Conservation (phyloP, 1,140 invertebrate genomes). For the Rhopalosiphum padi region DNA sequence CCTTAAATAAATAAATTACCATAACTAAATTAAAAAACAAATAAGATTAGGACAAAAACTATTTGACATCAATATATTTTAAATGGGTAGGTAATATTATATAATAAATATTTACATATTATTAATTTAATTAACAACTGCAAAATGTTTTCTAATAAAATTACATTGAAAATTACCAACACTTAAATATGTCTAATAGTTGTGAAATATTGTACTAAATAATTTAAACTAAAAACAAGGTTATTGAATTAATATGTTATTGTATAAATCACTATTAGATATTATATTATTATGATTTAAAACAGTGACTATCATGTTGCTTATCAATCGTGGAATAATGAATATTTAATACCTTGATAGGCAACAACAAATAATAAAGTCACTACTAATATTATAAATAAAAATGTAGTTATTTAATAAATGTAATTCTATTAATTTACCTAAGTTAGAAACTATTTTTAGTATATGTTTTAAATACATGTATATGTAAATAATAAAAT, state of each 20-base stretch:
- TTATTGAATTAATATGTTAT: background rate
- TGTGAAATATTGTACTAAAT: background rate
- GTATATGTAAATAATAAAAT: too few relatives aligned
- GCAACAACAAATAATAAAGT: background rate
- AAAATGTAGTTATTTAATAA: too few relatives aligned
- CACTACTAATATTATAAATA: background rate
- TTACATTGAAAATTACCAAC: background rate
- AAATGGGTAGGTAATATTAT: background rate
- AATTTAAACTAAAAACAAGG: background rate
- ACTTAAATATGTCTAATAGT: background rate
- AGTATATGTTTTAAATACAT: too few relatives aligned
- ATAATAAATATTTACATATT: background rate
- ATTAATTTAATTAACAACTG: background rate
- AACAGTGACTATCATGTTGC: background rate
- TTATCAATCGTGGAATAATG: background rate
- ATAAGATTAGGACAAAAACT: background rate
- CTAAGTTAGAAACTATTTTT: too few relatives aligned
- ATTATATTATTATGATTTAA: background rate
- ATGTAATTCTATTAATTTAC: too few relatives aligned
- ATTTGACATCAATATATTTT: background rate
- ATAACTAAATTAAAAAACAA: background rate
- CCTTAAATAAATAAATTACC: conserved; percentile 59
- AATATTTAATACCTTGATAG: background rate
- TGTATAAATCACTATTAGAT: background rate
- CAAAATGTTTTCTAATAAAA: background rate